Evolutionary conservation across 2,888 invertebrate genomes (phyloP).

Genomic region (Malacosoma neustria): DNA sequence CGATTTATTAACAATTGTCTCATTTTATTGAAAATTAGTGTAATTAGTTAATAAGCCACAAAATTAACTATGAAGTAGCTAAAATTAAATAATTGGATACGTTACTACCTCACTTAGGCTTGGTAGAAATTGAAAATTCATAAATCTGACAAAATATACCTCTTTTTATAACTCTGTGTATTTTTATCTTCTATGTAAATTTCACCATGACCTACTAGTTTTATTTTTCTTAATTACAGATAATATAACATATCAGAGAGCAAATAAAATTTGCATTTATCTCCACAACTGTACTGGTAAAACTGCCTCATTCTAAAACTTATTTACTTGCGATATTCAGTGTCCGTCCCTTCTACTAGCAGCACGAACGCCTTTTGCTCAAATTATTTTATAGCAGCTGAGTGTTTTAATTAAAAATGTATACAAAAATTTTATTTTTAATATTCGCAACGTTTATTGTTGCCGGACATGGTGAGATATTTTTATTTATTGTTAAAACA

Average conservation of each 20-base stretch:
- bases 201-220: background rate
- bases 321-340: background rate
- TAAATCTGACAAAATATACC: no score
- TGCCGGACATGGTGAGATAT: conserved; percentile 33
- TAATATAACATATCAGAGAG: background rate
- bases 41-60: no score
- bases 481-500: no score
- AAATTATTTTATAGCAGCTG: conserved; percentile 11
- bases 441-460: conserved; percentile 31
- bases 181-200: background rate
- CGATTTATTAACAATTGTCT: no score
- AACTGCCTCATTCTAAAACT: conserved; percentile 33
- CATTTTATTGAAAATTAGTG: no score
- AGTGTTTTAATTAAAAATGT: conserved; percentile 24
- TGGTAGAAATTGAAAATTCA: no score
- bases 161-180: no score
- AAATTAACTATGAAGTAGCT: no score
- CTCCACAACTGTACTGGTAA: conserved; percentile 42
- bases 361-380: conserved; percentile 12
- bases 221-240: background rate
- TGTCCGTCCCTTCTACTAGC: conserved; percentile 7
- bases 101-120: no score
- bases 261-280: conserved; percentile 18
- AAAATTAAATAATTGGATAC: no score
- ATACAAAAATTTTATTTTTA: conserved; percentile 29